Conservation (phyloP, 1,140 invertebrate genomes). For the Drosophila gunungcola region DNA sequence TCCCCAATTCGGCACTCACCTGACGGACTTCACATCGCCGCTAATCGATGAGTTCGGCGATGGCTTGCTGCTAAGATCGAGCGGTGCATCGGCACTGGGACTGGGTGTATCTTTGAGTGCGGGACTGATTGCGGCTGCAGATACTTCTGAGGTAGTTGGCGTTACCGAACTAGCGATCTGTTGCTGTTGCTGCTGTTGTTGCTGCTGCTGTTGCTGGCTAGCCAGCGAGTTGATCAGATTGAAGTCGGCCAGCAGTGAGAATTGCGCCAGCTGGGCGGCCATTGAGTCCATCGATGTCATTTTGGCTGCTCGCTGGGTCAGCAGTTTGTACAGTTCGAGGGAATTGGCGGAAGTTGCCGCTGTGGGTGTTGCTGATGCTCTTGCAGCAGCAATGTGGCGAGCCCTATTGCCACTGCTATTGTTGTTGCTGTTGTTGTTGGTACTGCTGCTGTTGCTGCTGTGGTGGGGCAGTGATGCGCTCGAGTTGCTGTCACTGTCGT, state of each 20-base stretch:
- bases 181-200: slow-evolving; percentile 56
- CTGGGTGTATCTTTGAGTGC: slow-evolving; percentile 86
- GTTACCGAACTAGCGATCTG: slow-evolving; percentile 71
- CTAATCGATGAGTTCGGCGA: slow-evolving; percentile 84
- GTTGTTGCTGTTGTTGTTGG: slow-evolving; percentile 33
- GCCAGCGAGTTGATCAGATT: slow-evolving; percentile 67
- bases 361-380: slow-evolving; percentile 11
- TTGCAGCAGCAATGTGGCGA: slow-evolving; percentile 34
- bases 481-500: slow-evolving; percentile 82
- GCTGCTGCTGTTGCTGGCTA: slow-evolving; percentile 58
- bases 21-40: slow-evolving; percentile 76
- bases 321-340: slow-evolving; percentile 67
- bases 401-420: slow-evolving; percentile 17
- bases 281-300: slow-evolving; percentile 85
- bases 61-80: slow-evolving; percentile 91
- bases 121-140: slow-evolving; percentile 75
- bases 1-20: slow-evolving; percentile 57
- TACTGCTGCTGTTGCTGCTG: slow-evolving; percentile 39
- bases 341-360: slow-evolving; percentile 38
- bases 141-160: slow-evolving; percentile 84
- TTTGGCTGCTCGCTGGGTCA: slow-evolving; percentile 66
- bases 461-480: slow-evolving; percentile 63
- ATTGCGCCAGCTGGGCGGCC: slow-evolving; percentile 77
- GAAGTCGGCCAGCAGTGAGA: slow-evolving; percentile 61
- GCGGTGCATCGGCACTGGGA: slow-evolving; percentile 87